Evolutionary conservation across 53 echinoderm and acorn worm genomes (phyloP).

Genomic region (Apostichopus leukothele): DNA sequence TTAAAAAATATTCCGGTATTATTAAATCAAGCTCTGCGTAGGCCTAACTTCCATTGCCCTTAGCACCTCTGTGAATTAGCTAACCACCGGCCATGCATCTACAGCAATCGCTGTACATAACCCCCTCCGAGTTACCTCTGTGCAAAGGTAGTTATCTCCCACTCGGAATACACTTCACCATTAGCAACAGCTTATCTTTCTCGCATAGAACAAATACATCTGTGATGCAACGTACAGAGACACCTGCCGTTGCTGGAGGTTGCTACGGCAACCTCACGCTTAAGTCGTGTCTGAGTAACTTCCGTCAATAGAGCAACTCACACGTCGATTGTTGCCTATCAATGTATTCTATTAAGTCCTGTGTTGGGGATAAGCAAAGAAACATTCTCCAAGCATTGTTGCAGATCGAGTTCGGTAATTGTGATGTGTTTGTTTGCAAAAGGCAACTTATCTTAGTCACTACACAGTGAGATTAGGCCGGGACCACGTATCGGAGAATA

Average conservation of each 20-base stretch:
- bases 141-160: background rate
- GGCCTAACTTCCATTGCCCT: background rate
- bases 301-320: background rate
- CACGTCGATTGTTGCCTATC: background rate
- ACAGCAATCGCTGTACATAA: background rate
- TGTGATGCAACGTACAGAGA: background rate
- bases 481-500: no score
- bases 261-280: constrained; percentile 8
- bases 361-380: background rate
- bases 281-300: background rate
- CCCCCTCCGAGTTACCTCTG: background rate
- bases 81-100: background rate
- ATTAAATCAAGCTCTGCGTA: background rate
- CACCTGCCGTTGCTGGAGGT: constrained; percentile 13
- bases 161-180: background rate
- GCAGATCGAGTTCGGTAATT: no score
- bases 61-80: background rate
- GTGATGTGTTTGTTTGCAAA: no score
- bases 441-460: no score
- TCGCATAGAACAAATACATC: no score
- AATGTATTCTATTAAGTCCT: background rate
- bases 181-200: background rate
- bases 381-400: no score
- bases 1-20: no score
- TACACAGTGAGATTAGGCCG: no score